Base-by-base conservation (phyloP, 2,797 vertebrate species). In the Lacerta agilis region DNA sequence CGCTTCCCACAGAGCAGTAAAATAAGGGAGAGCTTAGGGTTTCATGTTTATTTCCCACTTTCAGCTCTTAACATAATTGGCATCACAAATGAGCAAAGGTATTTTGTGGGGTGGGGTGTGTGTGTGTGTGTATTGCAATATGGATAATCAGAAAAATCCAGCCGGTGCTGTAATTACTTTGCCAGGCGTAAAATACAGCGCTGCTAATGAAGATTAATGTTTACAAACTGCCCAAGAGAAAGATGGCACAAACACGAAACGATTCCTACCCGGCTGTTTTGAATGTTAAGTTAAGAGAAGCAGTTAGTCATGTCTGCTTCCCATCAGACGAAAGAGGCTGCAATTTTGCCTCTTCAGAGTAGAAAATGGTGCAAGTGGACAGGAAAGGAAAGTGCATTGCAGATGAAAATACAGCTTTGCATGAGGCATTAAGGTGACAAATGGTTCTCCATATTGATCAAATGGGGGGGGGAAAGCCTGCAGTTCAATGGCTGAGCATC, bases 131-230 rank as follows among this genome's bases (percentile, higher is more conserved):
- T 23, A 27, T 41, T 20, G 3, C 17, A 5, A 7, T 79, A 43
- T 17, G 5, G 55, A 36, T 85, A 88, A 88, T 85, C 36, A 49
- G 73, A 49, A 43, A 15, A 83, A 88, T 79, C 20, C 15, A 64
- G 17, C 66, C 73, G 0, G 5, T 8, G 45, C 38, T 84, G 18
- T 73, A 85, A 88, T 81, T 85, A 66, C 5, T 80, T 75, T 84
- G 10, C 67, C 78, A 73, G 38, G 49, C 66, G 33, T 80, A 85
- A 85, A 72, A 75, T 43, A 33, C 76, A 69, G 13, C 33, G 43
- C 45, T 25, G 20, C 61, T 86, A 23, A 69, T 71, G 64, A 69
- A 77, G 75, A 69, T 82, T 72, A 88, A 64, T 85, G 78, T 88
- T 80, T 85, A 85, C 55, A 85, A 73, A 88, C 67, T 75, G 29